These are phyloP conservation scores for Archivesica marissinica DNA, from an alignment of 1,140 invertebrate genomes.

Conservation along the genomic window DNA sequence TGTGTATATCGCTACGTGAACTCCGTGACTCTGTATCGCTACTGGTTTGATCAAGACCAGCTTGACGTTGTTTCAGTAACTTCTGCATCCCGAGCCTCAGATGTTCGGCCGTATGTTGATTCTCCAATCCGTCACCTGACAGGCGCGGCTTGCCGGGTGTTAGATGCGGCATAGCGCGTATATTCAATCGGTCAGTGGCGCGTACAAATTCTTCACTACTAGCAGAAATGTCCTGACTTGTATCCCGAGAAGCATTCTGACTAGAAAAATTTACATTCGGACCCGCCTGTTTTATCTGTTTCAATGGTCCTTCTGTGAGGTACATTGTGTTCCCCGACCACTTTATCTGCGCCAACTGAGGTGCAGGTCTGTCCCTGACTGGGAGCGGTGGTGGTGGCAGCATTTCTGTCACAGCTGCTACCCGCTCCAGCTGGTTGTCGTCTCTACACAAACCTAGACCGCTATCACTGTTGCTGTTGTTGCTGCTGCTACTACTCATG, in stretches of 20 bases:
- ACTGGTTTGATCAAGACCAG: constrained; percentile 60
- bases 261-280: not conserved
- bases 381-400: constrained; percentile 36
- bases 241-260: not conserved
- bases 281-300: constrained; percentile 38
- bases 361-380: constrained; percentile 15
- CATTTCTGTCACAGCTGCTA: constrained; percentile 92
- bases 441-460: constrained; percentile 94
- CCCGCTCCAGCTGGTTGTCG: constrained; percentile 88
- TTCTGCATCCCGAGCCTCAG: constrained; percentile 80
- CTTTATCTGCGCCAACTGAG: constrained; percentile 47
- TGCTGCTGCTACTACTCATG: constrained; percentile 84
- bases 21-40: constrained; percentile 77
- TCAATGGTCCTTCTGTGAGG: constrained; percentile 52
- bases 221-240: not conserved
- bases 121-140: constrained; percentile 66
- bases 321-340: constrained; percentile 63
- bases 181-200: constrained; percentile 69
- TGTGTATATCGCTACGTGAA: constrained; percentile 39
- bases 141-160: constrained; percentile 29
- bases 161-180: constrained; percentile 75
- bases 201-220: constrained; percentile 71
- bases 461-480: constrained; percentile 96
- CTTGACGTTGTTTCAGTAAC: constrained; percentile 77
- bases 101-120: constrained; percentile 73